These are phyloP conservation scores for Cosmopolites sordidus DNA, from an alignment of 2,888 invertebrate species.

Conservation along the genomic window DNA sequence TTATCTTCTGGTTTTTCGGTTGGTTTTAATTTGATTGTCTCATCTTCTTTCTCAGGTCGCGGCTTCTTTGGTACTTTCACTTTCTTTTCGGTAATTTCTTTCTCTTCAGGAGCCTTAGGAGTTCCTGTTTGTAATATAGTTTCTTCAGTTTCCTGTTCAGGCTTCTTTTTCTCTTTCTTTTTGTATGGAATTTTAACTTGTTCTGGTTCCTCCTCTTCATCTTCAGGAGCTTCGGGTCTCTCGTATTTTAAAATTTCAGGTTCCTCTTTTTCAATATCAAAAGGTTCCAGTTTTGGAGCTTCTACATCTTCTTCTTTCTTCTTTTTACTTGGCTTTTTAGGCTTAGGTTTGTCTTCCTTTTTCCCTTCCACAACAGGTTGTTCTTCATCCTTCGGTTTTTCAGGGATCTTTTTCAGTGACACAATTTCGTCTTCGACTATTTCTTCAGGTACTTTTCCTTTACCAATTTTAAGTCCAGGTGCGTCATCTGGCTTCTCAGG, in stretches of 20 bases:
- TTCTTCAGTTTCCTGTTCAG: constrained; percentile 45
- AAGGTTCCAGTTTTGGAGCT: constrained; percentile 40
- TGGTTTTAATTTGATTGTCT: constrained; percentile 37
- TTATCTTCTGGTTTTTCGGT: constrained; percentile 34
- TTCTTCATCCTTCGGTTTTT: constrained; percentile 42
- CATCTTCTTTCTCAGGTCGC: constrained; percentile 38
- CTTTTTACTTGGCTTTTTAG: constrained; percentile 20
- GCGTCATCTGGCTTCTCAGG: constrained; percentile 31
- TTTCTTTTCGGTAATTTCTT: constrained; percentile 29
- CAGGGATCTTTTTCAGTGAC: constrained; percentile 49
- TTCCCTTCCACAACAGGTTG: constrained; percentile 40
- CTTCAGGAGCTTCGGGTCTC: constrained; percentile 42
- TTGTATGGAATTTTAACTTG: constrained; percentile 38
- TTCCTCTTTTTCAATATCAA: constrained; percentile 43
- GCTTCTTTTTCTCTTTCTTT: constrained; percentile 44
- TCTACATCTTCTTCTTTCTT: constrained; percentile 45
- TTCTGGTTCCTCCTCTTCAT: constrained; percentile 40
- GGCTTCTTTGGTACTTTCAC: constrained; percentile 26
- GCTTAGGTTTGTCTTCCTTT: constrained; percentile 33
- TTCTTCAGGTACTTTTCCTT: constrained; percentile 49
- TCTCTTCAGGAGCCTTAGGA: constrained; percentile 34
- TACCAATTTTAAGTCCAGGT: constrained; percentile 38
- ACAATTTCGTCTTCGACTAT: constrained; percentile 46
- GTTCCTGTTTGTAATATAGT: constrained; percentile 33
- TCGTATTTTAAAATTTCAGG: constrained; percentile 40